Evolutionary conservation across 1,140 invertebrate species (phyloP), one percentile per base, ranked within the genome.

Genomic region (Cotesia typhae): DNA sequence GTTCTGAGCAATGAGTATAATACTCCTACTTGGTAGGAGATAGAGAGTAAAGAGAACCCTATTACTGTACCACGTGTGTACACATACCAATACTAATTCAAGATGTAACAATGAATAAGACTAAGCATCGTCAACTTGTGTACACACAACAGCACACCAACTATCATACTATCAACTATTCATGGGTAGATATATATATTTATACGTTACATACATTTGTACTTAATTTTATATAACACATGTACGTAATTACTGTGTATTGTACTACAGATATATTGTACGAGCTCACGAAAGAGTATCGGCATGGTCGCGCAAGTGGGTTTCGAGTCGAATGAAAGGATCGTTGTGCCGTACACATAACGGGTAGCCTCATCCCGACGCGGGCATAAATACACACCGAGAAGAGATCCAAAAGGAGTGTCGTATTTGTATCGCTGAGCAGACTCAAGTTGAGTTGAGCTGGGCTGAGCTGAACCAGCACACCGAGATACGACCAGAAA

Each of bases 281-380:
- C 9, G 9, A 59, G 57, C 20, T 28, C 28, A 20, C 57, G 9
- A 59, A 17, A 55, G 35, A 55, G 17, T 55, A 55, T 53, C 66
- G 38, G 63, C 41, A 65, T 65, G 36, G 59, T 47, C 47, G 38
- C 66, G 52, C 66, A 55, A 67, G 66, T 55, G 64, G 64, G 64
- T 74, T 74, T 64, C 64, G 53, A 47, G 51, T 55, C 63, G 71
- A 67, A 73, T 73, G 71, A 73, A 73, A 73, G 71, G 71, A 73
- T 67, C 66, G 66, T 67, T 69, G 72, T 69, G 67, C 38, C 14
- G 66, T 67, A 65, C 65, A 57, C 41, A 53, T 63, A 67, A 67
- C 52, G 66, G 66, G 52, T 67, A 67, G 52, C 36, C 63, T 20
- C 14, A 65, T 37, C 63, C 14, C 59, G 59, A 17, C 52, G 65